Evolutionary conservation across 2,113 vertebrate species (phyloP), one percentile per base, ranked within the genome.

Genomic region (Opisthocomus hoazin): DNA sequence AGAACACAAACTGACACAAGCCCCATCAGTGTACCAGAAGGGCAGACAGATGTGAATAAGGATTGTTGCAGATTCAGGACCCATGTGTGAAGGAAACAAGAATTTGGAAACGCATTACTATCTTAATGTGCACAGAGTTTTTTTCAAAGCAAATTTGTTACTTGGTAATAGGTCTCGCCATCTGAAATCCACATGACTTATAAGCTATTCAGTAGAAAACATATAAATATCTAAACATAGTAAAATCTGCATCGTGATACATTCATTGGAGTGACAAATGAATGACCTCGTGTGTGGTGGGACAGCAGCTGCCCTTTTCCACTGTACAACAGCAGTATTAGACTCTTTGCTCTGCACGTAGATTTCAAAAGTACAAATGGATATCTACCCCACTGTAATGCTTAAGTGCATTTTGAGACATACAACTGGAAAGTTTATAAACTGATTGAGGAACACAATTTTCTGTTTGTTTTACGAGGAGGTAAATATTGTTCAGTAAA

Each of bases 171-270:
- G 50, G 27, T 81, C 69, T 74, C 85, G 85, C 37, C 17, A 63
- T 82, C 89, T 94, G 88, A 96, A 97, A 97, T 93, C 58, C 82
- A 46, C 75, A 60, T 94, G 81, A 94, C 66, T 80, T 70, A 51
- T 5, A 76, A 94, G 76, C 26, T 92, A 86, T 60, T 93, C 80
- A 58, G 43, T 32, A 93, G 94, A 95, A 89, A 97, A 95, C 57
- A 93, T 36, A 22, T 24, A 91, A 92, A 94, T 89, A 92, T 68
- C 74, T 71, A 90, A 95, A 54, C 63, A 89, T 45, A 83, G 37
- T 76, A 63, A 87, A 97, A 84, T 54, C 20, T 39, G 75, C 32
- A 81, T 58, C 39, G 63, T 80, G 82, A 94, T 64, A 84, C 69
- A 78, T 89, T 93, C 54, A 61, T 92, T 94, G 60, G n/a, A 89